Percentiles rank a stretch among this genome's conserved stretches.
Evolutionary conservation across 2,888 invertebrate genomes (phyloP).

Genomic region (Eugnorisma glareosa): DNA sequence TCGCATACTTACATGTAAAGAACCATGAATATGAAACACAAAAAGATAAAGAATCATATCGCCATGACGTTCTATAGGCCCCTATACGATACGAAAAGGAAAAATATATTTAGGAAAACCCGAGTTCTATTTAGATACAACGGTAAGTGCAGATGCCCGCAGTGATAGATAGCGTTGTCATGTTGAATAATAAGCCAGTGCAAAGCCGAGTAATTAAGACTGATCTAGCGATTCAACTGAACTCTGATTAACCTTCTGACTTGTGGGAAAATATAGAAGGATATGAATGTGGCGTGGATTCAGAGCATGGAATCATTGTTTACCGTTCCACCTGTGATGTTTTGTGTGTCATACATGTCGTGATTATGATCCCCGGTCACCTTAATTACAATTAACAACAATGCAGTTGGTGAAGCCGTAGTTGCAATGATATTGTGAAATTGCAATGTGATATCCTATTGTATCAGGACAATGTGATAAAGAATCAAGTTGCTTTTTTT

Average conservation of each 20-base stretch:
- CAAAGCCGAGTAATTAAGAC: conserved; percentile 47
- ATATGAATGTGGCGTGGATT: conserved; percentile 40
- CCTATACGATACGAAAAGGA: conserved; percentile 30
- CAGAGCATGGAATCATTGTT: conserved; percentile 52
- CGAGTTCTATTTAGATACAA: conserved; percentile 28
- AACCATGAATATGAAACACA: conserved; percentile 17
- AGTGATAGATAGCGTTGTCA: conserved; percentile 36
- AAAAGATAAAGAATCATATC: conserved; percentile 27
- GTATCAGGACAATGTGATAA: background rate
- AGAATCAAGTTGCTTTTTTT: background rate
- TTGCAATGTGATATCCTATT: conserved; percentile 36
- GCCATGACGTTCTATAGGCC: background rate
- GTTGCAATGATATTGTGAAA: conserved; percentile 46
- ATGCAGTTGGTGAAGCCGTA: conserved; percentile 29
- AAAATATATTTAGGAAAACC: conserved; percentile 23
- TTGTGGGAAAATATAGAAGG: conserved; percentile 47
- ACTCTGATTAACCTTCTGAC: conserved; percentile 44
- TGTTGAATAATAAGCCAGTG: conserved; percentile 47
- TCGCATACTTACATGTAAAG: background rate
- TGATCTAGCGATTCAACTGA: conserved; percentile 52
- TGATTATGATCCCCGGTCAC: conserved; percentile 55
- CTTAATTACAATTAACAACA: conserved; percentile 52
- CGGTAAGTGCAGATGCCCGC: conserved; percentile 20
- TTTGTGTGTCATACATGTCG: conserved; percentile 46
- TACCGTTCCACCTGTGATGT: conserved; percentile 46